A percentile compares a stretch with the other conserved stretches of the same genome.
Evolutionary conservation across 2,113 vertebrate species (phyloP).

Genomic region (Clupea harengus): DNA sequence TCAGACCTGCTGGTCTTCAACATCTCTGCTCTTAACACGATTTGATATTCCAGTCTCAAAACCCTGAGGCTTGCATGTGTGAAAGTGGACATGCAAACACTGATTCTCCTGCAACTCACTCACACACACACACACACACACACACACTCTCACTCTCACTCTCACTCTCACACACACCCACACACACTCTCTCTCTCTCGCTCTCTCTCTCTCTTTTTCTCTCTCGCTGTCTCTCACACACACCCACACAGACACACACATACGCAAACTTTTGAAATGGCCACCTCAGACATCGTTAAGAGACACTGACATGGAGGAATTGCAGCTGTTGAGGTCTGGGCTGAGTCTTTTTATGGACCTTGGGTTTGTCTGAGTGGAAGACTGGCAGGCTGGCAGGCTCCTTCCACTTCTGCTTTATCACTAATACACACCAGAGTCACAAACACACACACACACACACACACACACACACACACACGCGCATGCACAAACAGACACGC

Average conservation of each 20-base stretch:
- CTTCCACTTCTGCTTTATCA: not conserved
- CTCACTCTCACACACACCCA: no score
- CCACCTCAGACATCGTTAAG: conserved; percentile 24
- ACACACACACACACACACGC: no score
- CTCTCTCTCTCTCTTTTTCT: no score
- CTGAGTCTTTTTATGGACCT: not conserved
- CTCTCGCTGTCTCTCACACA: not conserved
- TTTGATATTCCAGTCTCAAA: not conserved
- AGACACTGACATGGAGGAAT: conserved; percentile 44
- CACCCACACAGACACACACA: not conserved
- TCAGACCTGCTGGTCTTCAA: not conserved
- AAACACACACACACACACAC: conserved; percentile 26
- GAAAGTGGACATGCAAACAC: no score
- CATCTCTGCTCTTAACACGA: not conserved
- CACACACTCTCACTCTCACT: no score
- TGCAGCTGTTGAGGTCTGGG: conserved; percentile 47
- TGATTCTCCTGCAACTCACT: no score
- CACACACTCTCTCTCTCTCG: no score
- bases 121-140: no score
- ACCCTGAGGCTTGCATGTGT: no score
- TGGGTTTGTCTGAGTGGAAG: not conserved
- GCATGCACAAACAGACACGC: no score
- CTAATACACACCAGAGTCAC: not conserved
- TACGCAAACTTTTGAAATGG: not conserved
- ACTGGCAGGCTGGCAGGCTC: not conserved